Conservation (phyloP, 1,140 invertebrate genomes). For the Sinella curviseta region DNA sequence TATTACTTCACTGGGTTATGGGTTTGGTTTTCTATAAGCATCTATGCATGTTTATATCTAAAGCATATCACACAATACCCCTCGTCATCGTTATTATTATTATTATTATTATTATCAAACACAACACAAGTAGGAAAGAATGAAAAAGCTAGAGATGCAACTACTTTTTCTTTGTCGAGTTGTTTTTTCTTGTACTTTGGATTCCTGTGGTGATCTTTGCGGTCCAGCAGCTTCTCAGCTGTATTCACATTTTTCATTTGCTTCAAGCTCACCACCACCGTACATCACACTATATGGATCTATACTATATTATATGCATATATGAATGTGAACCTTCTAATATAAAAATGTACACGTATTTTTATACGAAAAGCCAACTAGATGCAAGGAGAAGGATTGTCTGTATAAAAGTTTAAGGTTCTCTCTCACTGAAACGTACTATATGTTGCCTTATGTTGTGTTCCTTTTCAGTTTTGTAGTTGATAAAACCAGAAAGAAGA, state of each 20-base stretch:
- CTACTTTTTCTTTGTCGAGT: neutral
- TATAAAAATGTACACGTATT: no score
- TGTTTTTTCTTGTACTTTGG: slow-evolving; percentile 34
- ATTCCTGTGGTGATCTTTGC: slow-evolving; percentile 44
- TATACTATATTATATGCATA: neutral
- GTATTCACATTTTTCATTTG: slow-evolving; percentile 25
- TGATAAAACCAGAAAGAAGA: neutral
- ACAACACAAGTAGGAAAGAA: neutral
- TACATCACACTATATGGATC: no score
- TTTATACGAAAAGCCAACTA: no score
- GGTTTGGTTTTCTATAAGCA: no score
- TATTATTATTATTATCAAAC: neutral
- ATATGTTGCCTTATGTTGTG: no score
- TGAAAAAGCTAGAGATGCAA: neutral
- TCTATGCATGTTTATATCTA: no score
- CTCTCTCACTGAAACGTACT: no score
- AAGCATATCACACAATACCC: neutral
- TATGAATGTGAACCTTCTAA: neutral
- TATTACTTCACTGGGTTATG: no score
- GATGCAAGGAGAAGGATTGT: no score
- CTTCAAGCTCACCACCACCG: neutral
- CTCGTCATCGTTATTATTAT: slow-evolving; percentile 14
- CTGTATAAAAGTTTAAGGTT: no score
- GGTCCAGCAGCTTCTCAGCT: slow-evolving; percentile 42
- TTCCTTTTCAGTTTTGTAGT: no score